Percentiles rank a stretch among this genome's conserved stretches.
Evolutionary conservation across 2,888 invertebrate genomes (phyloP).

Genomic region (Caenorhabditis becei): DNA sequence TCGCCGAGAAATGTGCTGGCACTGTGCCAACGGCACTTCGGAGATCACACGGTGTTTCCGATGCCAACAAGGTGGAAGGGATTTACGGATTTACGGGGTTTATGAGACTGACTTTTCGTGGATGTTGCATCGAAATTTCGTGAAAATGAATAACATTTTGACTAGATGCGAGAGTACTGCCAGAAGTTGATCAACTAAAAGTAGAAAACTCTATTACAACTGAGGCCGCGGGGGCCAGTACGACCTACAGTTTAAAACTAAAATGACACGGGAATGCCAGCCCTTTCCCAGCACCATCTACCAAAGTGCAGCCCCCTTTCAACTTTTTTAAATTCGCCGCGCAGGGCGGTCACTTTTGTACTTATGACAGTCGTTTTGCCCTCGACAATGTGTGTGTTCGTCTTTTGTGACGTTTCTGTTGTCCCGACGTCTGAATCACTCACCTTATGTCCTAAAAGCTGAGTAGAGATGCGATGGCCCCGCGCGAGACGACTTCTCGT

Average conservation of each 20-base stretch:
- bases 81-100: too few relatives aligned
- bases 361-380: not conserved
- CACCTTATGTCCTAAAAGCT: conserved; percentile 31
- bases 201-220: not conserved
- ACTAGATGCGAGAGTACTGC: too few relatives aligned
- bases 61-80: too few relatives aligned
- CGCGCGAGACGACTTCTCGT: not conserved
- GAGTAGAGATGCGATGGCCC: not conserved
- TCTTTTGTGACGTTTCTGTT: conserved; percentile 16
- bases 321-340: conserved; percentile 2
- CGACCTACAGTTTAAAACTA: not conserved
- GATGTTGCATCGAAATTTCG: too few relatives aligned
- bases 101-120: too few relatives aligned
- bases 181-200: too few relatives aligned
- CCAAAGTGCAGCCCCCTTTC: conserved; percentile 1
- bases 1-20: too few relatives aligned
- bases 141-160: too few relatives aligned
- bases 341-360: conserved; percentile 49
- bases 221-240: not conserved
- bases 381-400: conserved; percentile 5
- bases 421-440: conserved; percentile 29
- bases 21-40: too few relatives aligned
- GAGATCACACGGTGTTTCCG: too few relatives aligned
- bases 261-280: not conserved
- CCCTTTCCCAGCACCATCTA: not conserved